These are phyloP conservation scores for Stictocephala bisonia DNA, from an alignment of 2,888 invertebrate species.

Conservation along the genomic window DNA sequence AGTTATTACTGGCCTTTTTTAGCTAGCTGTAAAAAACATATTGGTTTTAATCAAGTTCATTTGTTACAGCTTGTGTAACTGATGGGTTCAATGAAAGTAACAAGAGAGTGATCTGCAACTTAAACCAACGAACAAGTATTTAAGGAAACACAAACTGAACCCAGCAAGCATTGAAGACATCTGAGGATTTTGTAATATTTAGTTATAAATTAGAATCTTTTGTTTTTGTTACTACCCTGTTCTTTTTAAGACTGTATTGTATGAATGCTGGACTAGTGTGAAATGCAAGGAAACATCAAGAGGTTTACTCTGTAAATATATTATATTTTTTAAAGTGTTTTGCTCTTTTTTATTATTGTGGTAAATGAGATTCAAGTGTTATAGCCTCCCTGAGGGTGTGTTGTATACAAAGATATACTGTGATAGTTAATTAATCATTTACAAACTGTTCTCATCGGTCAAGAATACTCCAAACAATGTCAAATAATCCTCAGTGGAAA, in stretches of 20 bases:
- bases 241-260: constrained; percentile 11
- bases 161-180: constrained; percentile 92
- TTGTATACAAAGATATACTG: constrained; percentile 38
- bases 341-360: constrained; percentile 33
- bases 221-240: constrained; percentile 37
- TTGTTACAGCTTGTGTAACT: constrained; percentile 77
- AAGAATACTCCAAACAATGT: constrained; percentile 67
- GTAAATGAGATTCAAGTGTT: constrained; percentile 26
- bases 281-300: neutral
- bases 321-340: constrained; percentile 35
- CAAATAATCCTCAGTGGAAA: constrained; percentile 90
- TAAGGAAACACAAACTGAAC: constrained; percentile 70
- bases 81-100: constrained; percentile 65
- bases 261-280: constrained; percentile 1
- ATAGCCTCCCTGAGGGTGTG: constrained; percentile 12
- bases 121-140: constrained; percentile 65
- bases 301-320: constrained; percentile 34
- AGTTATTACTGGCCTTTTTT: too few species aligned
- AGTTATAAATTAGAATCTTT: constrained; percentile 50
- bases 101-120: constrained; percentile 62
- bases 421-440: constrained; percentile 25
- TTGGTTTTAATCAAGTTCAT: too few species aligned
- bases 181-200: constrained; percentile 74
- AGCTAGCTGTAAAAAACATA: too few species aligned
- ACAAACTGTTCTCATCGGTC: neutral